A percentile compares a stretch with the other conserved stretches of the same genome.
phyloP scores from a whole-genome alignment of 2,888 invertebrate species.

The Sesia bembeciformis region DNA sequence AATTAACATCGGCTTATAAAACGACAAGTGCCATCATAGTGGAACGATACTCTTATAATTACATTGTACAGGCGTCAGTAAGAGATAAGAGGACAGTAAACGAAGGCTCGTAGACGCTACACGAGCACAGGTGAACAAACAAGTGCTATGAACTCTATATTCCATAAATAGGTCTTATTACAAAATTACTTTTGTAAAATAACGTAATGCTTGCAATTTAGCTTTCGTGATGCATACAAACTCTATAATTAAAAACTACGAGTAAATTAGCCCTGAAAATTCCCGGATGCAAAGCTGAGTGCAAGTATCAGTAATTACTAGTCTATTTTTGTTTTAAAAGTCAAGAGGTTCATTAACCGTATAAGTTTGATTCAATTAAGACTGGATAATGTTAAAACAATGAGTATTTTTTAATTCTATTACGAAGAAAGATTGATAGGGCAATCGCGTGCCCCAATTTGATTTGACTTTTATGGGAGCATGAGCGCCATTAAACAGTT shows the following conservation, averaged over 20 bases:
- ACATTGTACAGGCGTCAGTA: slow-evolving; percentile 15
- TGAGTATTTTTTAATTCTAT: slow-evolving; percentile 35
- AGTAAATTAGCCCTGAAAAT: neutral
- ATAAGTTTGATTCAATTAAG: slow-evolving; percentile 21
- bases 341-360: slow-evolving; percentile 19
- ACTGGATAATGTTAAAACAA: slow-evolving; percentile 18
- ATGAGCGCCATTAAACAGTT: slow-evolving; percentile 25
- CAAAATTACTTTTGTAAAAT: too few relatives aligned
- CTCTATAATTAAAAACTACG: neutral
- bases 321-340: slow-evolving; percentile 4
- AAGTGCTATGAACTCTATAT: slow-evolving; percentile 8
- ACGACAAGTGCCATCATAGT: too few relatives aligned
- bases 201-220: too few relatives aligned
- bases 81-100: slow-evolving; percentile 43
- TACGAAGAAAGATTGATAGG: slow-evolving; percentile 45
- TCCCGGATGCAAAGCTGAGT: neutral
- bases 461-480: slow-evolving; percentile 41
- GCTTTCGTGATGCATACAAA: neutral
- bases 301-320: neutral
- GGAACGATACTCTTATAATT: neutral
- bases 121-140: slow-evolving; percentile 12
- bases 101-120: slow-evolving; percentile 15
- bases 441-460: slow-evolving; percentile 56
- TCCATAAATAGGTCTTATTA: too few relatives aligned
- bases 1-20: too few relatives aligned